Evolutionary conservation across 2,113 vertebrate genomes (phyloP).

Genomic region (Daphoenositta chrysoptera): DNA sequence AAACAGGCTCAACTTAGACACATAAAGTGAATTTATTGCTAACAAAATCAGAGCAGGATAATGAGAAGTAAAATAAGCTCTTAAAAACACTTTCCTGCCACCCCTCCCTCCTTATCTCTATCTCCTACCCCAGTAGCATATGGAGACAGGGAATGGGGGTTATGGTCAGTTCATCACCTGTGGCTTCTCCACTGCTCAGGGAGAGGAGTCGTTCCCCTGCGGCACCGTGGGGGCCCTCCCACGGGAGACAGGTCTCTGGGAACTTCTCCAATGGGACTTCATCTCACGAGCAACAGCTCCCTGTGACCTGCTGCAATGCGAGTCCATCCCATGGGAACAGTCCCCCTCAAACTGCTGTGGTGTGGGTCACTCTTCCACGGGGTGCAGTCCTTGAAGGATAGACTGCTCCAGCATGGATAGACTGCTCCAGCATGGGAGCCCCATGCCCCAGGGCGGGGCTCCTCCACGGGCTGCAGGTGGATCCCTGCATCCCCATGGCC

Average conservation of each 20-base stretch:
- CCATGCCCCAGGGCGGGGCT: rapidly evolving
- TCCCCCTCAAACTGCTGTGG: not conserved
- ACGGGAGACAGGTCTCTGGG: not conserved
- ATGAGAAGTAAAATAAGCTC: not conserved
- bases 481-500: not conserved
- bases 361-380: not conserved
- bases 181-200: not conserved
- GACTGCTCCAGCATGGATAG: not conserved
- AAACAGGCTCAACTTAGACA: not conserved
- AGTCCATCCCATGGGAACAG: not conserved
- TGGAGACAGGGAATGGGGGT: not conserved
- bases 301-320: not conserved
- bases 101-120: not conserved
- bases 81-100: not conserved
- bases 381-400: not conserved
- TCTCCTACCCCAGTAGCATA: not conserved
- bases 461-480: not conserved
- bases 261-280: rapidly evolving
- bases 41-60: not conserved
- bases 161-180: rapidly evolving
- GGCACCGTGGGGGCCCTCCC: not conserved
- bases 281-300: not conserved
- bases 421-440: not conserved
- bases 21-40: not conserved
- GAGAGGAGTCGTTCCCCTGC: not conserved